phyloP scores from a whole-genome alignment of 2,113 vertebrate species.

The Hydrochoerus hydrochaeris region DNA sequence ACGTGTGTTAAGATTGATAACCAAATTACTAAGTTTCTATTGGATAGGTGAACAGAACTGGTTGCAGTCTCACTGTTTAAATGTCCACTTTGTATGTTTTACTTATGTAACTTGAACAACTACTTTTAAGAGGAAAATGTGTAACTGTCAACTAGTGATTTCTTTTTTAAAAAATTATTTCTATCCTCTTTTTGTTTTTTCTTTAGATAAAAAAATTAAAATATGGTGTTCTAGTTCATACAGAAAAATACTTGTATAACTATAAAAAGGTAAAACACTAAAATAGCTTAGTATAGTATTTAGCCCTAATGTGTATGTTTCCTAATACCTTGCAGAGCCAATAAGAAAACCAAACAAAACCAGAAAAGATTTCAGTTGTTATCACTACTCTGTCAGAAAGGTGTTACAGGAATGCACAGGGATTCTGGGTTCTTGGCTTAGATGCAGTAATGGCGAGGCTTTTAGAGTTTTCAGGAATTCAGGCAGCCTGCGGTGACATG shows the following conservation, averaged over 20 bases:
- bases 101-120: too few relatives aligned
- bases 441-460: not conserved
- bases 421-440: not conserved
- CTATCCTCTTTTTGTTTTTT: too few relatives aligned
- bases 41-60: too few relatives aligned
- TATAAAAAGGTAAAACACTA: not conserved
- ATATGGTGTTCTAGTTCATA: not conserved
- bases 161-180: too few relatives aligned
- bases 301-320: not conserved
- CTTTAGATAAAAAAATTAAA: too few relatives aligned
- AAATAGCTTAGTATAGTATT: not conserved
- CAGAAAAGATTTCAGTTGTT: not conserved
- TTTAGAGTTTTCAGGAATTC: not conserved
- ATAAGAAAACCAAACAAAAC: not conserved
- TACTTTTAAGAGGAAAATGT: too few relatives aligned
- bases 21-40: too few relatives aligned
- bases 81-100: too few relatives aligned
- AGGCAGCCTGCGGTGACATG: not conserved
- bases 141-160: too few relatives aligned
- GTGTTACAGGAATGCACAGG: not conserved
- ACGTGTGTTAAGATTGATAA: too few relatives aligned
- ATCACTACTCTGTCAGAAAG: not conserved
- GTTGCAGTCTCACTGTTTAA: too few relatives aligned
- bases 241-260: not conserved
- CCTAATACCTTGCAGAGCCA: not conserved